These are phyloP conservation scores for Litocranius walleri DNA, from an alignment of 2,113 vertebrate genomes.

Conservation along the genomic window DNA sequence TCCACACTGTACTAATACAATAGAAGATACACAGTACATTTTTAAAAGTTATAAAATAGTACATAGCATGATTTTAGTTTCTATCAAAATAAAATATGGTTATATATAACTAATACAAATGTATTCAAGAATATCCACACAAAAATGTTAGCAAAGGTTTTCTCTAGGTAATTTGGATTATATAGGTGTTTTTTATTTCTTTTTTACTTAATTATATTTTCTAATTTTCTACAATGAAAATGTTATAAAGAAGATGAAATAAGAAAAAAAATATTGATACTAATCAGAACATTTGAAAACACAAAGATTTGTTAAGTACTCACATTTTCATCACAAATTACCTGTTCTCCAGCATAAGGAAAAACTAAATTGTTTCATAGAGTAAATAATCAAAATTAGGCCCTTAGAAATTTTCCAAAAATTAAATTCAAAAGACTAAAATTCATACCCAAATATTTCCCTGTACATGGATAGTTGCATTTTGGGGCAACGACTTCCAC, in stretches of 20 bases:
- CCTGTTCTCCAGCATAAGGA: background rate
- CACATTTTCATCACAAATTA: background rate
- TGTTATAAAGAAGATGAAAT: background rate
- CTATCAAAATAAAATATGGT: background rate
- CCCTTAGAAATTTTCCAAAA: background rate
- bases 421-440: conserved; percentile 13
- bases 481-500: background rate
- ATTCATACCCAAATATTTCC: background rate
- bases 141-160: background rate
- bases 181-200: background rate
- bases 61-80: background rate
- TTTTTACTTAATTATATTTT: conserved; percentile 3
- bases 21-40: background rate
- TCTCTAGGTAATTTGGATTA: background rate
- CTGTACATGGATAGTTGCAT: background rate
- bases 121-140: background rate
- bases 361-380: background rate
- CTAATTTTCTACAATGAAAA: conserved; percentile 23
- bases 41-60: background rate
- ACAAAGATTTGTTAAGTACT: background rate
- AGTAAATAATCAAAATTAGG: background rate
- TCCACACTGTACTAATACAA: background rate
- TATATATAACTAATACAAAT: background rate
- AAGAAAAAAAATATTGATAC: background rate
- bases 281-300: background rate